Evolutionary conservation across 1,140 invertebrate species (phyloP).

Genomic region (Eumeta japonica): DNA sequence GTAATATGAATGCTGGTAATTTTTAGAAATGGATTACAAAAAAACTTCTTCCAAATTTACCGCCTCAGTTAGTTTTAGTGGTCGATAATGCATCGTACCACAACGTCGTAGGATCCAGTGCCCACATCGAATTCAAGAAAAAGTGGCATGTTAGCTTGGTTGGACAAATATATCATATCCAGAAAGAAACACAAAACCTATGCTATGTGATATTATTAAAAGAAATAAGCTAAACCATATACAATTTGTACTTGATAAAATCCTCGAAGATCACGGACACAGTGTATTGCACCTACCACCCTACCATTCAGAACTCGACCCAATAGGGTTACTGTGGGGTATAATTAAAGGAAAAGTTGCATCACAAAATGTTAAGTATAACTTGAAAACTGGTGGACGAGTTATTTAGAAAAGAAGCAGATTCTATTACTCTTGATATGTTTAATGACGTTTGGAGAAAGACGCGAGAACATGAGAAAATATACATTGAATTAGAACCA

Average conservation of each 20-base stretch:
- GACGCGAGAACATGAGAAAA: too few relatives aligned
- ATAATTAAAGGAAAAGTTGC: conserved; percentile 9
- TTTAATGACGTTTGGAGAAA: too few relatives aligned
- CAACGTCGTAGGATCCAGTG: conserved; percentile 2
- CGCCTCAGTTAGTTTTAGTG: conserved; percentile 1
- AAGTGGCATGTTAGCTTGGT: conserved; percentile 12
- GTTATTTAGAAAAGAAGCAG: too few relatives aligned
- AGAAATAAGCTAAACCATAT: conserved; percentile 7
- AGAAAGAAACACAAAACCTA: conserved; percentile 8
- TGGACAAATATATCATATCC: conserved; percentile 6
- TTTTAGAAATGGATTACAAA: too few relatives aligned
- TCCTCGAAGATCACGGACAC: conserved; percentile 8
- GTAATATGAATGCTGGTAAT: too few relatives aligned
- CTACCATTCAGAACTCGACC: conserved; percentile 11
- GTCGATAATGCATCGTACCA: conserved; percentile 6
- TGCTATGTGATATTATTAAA: conserved; percentile 10
- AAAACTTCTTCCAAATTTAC: too few relatives aligned
- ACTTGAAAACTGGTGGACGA: too few relatives aligned
- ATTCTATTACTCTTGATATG: too few relatives aligned
- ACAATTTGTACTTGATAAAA: conserved; percentile 8
- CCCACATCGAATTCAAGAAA: conserved; percentile 7
- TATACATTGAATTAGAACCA: too few relatives aligned
- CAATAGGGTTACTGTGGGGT: conserved; percentile 10
- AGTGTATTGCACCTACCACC: conserved; percentile 8
- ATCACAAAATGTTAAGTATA: conserved; percentile 8